Conservation (phyloP, 2,797 vertebrate genomes). For the Siniperca undulata region DNA sequence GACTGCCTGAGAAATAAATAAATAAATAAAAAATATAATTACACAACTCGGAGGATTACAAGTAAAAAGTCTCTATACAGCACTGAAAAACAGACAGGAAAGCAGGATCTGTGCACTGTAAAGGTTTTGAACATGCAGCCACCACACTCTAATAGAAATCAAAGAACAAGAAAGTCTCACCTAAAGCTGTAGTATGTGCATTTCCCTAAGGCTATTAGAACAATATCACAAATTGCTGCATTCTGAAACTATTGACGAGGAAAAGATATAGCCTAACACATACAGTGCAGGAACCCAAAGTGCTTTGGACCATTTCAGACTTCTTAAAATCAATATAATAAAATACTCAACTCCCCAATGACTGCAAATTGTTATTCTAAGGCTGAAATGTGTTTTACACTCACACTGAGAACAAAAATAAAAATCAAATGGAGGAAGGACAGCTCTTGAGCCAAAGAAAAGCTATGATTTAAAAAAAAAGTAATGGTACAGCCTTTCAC, state of each 20-base stretch:
- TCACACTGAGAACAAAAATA: neutral
- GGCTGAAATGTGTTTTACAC: neutral
- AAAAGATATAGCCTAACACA: conserved; percentile 1
- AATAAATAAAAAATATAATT: conserved; percentile 22
- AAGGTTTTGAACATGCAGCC: conserved; percentile 14
- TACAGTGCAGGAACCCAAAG: neutral
- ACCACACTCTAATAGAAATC: conserved; percentile 10
- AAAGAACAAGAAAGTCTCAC: conserved; percentile 13
- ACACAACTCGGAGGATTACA: neutral
- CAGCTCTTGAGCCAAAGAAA: conserved; percentile 11
- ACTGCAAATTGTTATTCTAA: neutral
- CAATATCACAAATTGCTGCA: conserved; percentile 10
- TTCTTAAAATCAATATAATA: conserved; percentile 35
- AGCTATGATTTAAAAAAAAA: neutral
- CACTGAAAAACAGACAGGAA: neutral
- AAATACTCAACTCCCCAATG: neutral
- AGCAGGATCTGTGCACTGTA: neutral
- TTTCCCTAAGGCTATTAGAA: conserved; percentile 34
- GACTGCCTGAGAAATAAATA: conserved; percentile 26
- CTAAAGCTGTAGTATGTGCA: conserved; percentile 4
- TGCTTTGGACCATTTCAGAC: neutral
- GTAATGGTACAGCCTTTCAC: neutral
- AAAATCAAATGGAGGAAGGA: neutral
- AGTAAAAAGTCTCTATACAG: neutral
- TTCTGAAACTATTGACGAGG: conserved; percentile 21